phyloP scores from a whole-genome alignment of 2,113 vertebrate genomes.

The Phocoena phocoena region DNA sequence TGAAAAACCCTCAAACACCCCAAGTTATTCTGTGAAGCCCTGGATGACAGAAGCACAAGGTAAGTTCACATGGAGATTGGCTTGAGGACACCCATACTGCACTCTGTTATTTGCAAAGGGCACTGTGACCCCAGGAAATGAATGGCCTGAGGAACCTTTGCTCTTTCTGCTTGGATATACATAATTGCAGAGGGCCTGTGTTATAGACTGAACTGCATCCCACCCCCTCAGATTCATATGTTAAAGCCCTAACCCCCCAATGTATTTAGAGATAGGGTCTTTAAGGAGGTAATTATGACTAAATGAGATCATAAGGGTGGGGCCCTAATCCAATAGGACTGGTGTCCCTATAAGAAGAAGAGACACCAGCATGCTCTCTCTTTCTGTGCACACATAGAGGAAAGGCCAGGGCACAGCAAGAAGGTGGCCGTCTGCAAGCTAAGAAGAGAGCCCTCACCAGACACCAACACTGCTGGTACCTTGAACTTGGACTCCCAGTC shows the following conservation, averaged over 20 bases:
- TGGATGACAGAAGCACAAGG: background rate
- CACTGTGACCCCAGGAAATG: background rate
- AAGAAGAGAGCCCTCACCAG: background rate
- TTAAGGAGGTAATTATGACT: too few relatives aligned
- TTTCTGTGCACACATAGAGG: background rate
- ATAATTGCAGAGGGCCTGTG: background rate
- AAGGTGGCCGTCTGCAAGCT: accelerated
- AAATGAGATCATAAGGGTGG: background rate
- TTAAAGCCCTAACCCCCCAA: background rate
- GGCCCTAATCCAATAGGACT: background rate
- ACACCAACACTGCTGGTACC: background rate
- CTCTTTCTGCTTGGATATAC: background rate
- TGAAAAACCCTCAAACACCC: background rate
- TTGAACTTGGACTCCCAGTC: background rate
- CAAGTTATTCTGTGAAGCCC: background rate
- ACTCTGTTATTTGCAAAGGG: background rate
- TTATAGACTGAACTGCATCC: background rate
- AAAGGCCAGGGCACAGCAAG: background rate
- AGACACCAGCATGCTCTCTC: background rate
- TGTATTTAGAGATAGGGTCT: background rate
- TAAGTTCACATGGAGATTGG: accelerated
- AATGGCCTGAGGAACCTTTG: background rate
- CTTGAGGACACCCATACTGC: background rate
- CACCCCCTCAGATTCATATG: background rate
- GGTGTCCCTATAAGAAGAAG: background rate